These are phyloP conservation scores for Cordilura impudica DNA, from an alignment of 2,888 invertebrate species.

Conservation along the genomic window DNA sequence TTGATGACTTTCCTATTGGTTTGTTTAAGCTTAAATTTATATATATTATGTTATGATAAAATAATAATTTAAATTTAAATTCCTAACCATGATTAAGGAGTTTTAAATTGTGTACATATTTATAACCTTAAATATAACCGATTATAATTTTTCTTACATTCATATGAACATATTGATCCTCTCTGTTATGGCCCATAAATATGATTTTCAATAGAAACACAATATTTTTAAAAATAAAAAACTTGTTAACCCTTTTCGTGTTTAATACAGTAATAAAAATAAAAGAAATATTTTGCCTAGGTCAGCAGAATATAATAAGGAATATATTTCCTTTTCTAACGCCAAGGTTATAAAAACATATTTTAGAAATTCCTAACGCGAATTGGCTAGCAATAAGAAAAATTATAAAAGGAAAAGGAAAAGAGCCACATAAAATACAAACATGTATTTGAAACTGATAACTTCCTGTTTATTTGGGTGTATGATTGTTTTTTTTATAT, in stretches of 20 bases:
- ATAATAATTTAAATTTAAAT: no score
- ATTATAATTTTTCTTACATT: neutral
- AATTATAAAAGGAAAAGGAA: no score
- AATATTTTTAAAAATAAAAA: neutral
- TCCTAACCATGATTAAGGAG: no score
- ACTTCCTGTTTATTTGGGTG: no score
- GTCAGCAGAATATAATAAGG: slow-evolving; percentile 6
- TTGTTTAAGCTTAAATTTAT: no score
- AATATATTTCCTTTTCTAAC: neutral
- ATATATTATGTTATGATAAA: no score
- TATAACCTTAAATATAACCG: no score
- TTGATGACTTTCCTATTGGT: no score
- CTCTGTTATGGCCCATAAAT: neutral
- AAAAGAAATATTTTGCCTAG: slow-evolving; percentile 26
- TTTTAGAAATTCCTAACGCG: slow-evolving; percentile 22
- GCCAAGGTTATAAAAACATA: neutral
- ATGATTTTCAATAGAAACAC: neutral
- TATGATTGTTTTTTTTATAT: no score
- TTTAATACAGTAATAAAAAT: slow-evolving; percentile 26
- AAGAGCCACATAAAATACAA: no score
- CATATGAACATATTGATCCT: neutral
- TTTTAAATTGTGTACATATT: no score
- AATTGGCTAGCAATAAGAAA: slow-evolving; percentile 18
- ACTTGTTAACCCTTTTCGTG: slow-evolving; percentile 10
- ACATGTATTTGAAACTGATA: no score